Evolutionary conservation across 2,113 vertebrate species (phyloP).

Genomic region (Clupea harengus): DNA sequence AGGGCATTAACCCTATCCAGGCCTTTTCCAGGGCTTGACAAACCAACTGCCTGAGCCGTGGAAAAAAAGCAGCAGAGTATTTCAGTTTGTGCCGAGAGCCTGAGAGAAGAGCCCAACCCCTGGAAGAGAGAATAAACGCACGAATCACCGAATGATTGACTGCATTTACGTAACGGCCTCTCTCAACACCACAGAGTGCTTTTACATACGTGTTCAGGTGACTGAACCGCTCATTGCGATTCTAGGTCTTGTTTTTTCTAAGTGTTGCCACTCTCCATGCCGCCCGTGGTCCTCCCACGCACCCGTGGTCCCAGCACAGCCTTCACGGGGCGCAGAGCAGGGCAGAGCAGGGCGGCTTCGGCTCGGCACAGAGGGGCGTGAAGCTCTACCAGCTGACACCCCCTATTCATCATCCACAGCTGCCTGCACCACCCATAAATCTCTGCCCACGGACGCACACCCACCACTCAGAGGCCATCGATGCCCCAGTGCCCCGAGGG

Average conservation of each 20-base stretch:
- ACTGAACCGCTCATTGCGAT: too few species aligned
- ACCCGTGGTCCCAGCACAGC: slow-evolving; percentile 32
- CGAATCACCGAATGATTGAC: background rate
- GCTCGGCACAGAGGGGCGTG: background rate
- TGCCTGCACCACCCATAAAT: slow-evolving; percentile 51
- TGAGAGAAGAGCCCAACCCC: background rate
- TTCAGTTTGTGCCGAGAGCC: background rate
- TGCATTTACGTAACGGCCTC: background rate
- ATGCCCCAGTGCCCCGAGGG: slow-evolving; percentile 38
- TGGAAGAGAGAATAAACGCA: too few species aligned
- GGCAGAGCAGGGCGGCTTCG: background rate
- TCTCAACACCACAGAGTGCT: background rate
- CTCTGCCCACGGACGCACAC: slow-evolving; percentile 50
- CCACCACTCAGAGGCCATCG: slow-evolving; percentile 50
- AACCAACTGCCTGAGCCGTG: background rate
- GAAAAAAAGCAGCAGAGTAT: background rate
- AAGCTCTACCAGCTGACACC: slow-evolving; percentile 28
- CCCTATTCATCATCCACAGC: slow-evolving; percentile 55
- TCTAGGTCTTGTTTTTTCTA: background rate
- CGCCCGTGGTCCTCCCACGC: slow-evolving; percentile 9
- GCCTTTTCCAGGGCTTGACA: background rate
- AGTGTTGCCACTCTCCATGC: slow-evolving; percentile 11
- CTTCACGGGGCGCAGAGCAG: background rate
- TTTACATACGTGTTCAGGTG: background rate
- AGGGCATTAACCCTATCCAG: slow-evolving; percentile 2